These are phyloP conservation scores for Dermochelys coriacea DNA, from an alignment of 2,797 vertebrate genomes.

Conservation along the genomic window DNA sequence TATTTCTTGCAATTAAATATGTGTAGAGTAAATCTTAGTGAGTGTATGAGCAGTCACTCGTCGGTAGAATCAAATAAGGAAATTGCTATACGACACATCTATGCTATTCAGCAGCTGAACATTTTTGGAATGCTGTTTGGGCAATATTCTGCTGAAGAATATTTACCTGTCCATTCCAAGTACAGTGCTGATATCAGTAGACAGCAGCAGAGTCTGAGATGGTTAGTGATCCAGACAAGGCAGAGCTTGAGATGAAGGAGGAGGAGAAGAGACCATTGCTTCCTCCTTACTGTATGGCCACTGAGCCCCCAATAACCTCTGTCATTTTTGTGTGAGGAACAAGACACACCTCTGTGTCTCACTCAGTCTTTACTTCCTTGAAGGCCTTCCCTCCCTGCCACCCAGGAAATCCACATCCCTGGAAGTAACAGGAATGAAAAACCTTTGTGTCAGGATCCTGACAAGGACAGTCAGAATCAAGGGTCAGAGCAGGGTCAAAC, in stretches of 20 bases:
- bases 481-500: neutral
- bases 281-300: neutral
- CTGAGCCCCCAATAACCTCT: neutral
- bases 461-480: neutral
- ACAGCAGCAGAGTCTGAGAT: neutral
- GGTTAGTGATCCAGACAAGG: neutral
- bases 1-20: neutral
- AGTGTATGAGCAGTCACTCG: neutral
- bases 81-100: neutral
- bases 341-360: neutral
- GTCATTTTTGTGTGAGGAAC: neutral
- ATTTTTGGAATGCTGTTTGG: neutral
- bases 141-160: neutral
- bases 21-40: neutral
- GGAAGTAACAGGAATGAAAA: constrained; percentile 16
- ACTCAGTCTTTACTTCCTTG: neutral
- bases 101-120: neutral
- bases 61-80: neutral
- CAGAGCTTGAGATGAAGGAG: neutral
- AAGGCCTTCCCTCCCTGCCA: neutral
- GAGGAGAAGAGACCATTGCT: neutral
- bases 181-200: neutral
- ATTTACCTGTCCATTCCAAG: neutral
- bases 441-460: accelerated
- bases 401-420: neutral